Evolutionary conservation across 2,797 vertebrate species (phyloP), one percentile per base, ranked within the genome.

Genomic region (Pagetopsis macropterus): DNA sequence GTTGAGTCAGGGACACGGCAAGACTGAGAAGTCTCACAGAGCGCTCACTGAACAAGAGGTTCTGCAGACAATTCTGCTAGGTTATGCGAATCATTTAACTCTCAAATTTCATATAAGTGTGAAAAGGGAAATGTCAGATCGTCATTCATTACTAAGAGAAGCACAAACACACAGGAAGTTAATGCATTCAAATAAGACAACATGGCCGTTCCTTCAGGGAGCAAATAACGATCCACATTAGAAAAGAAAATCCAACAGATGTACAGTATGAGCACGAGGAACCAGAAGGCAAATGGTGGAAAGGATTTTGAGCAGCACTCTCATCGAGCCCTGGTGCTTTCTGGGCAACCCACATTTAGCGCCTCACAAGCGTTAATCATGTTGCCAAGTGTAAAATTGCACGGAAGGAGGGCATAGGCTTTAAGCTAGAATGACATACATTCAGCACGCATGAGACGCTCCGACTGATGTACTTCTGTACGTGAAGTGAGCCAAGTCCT

Each of bases 1-100:
- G 88, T 91, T 79, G 85, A 91, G 76, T 88, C 81, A 57, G 86
- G 78, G 85, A 89, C 87, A 86, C 80, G 61, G 79, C 51, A 86
- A 78, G 87, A 89, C 78, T 75, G 86, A 79, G 81, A 78, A 72
- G 83, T 70, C 76, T 84, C 61, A 52, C 49, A 10, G 48, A n/a
- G 23, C 60, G 31, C 64, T 87, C 74, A 59, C 45, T 19, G 51
- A 84, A 87, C 67, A 77, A 64, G 60, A 82, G 54, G 40, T 76
- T 83, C 78, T 81, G 60, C 19, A 72, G 81, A 63, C 78, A 60
- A 41, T 72, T 78, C 57, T 56, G 57, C 70, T 70, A 84, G 75
- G 71, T 83, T 76, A 76, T 54, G 58, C 17, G 37, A 73, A 54
- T 21, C 70, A 48, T 79, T 86, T 79, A 45, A 64, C 62, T 75